These are phyloP conservation scores for Apomyelois bistriatella DNA, from an alignment of 2,888 invertebrate genomes.

Conservation along the genomic window DNA sequence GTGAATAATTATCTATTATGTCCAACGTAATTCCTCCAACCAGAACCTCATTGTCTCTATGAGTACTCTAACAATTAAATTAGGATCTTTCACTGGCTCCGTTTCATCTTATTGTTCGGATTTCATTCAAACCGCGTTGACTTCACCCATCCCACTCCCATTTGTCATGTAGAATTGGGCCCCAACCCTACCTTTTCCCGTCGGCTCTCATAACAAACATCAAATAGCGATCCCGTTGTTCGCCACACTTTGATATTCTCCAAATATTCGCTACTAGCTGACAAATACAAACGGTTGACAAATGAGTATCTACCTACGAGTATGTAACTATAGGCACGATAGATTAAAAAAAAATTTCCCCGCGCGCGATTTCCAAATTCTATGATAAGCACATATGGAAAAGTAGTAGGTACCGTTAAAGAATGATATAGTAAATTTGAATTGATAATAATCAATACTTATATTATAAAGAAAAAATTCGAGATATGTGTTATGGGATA, in stretches of 20 bases:
- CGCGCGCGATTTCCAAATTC: too few species aligned
- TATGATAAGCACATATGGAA: too few species aligned
- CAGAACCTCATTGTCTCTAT: background rate
- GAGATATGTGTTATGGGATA: too few species aligned
- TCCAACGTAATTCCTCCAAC: too few species aligned
- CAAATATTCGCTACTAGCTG: constrained; percentile 21
- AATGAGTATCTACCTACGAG: background rate
- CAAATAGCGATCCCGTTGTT: constrained; percentile 28
- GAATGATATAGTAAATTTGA: too few species aligned
- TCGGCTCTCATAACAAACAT: constrained; percentile 35
- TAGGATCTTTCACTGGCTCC: constrained; percentile 12
- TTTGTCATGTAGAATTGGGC: constrained; percentile 19
- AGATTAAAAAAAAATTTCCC: too few species aligned
- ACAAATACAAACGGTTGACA: constrained; percentile 4
- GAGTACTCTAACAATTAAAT: constrained; percentile 2
- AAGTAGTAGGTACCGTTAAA: too few species aligned
- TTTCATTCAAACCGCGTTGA: constrained; percentile 22
- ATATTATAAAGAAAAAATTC: too few species aligned
- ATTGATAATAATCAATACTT: too few species aligned
- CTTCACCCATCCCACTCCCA: constrained; percentile 24
- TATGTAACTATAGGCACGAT: too few species aligned
- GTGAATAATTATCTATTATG: too few species aligned
- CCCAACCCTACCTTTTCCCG: constrained; percentile 26
- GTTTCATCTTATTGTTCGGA: constrained; percentile 22
- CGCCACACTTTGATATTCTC: constrained; percentile 32